Evolutionary conservation across 1,140 invertebrate genomes (phyloP).

Genomic region (Diachasmimorpha longicaudata): DNA sequence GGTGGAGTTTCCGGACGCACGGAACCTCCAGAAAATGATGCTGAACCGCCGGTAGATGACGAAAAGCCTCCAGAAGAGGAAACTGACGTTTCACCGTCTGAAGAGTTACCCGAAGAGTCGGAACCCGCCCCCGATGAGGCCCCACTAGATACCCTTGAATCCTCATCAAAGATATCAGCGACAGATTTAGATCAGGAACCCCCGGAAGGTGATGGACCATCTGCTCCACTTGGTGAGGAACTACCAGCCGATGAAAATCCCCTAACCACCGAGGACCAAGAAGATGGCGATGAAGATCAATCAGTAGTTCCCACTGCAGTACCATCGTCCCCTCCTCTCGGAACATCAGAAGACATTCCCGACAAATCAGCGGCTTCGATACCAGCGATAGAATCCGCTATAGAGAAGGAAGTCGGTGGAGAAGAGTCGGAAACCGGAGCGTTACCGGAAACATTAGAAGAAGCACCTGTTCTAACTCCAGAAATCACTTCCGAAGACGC

Average conservation of each 20-base stretch:
- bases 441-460: not conserved
- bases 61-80: not conserved
- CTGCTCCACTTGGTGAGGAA: not conserved
- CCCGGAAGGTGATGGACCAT: not conserved
- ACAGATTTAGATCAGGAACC: not conserved
- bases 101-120: not conserved
- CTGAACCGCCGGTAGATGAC: not conserved
- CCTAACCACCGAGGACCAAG: not conserved
- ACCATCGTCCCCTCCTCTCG: not conserved
- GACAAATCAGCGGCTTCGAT: not conserved
- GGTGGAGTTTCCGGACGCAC: not conserved
- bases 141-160: not conserved
- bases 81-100: not conserved
- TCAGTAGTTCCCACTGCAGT: not conserved
- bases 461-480: not conserved
- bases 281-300: not conserved
- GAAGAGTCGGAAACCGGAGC: not conserved
- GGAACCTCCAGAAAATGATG: not conserved
- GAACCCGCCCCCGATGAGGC: too few species aligned
- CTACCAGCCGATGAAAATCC: not conserved
- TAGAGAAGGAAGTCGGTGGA: not conserved
- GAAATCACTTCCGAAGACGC: not conserved
- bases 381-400: not conserved
- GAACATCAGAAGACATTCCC: not conserved
- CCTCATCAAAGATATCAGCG: not conserved